A percentile compares a stretch with the other conserved stretches of the same genome.
phyloP scores from a whole-genome alignment of 2,113 vertebrate species.

The Siniperca chuatsi region DNA sequence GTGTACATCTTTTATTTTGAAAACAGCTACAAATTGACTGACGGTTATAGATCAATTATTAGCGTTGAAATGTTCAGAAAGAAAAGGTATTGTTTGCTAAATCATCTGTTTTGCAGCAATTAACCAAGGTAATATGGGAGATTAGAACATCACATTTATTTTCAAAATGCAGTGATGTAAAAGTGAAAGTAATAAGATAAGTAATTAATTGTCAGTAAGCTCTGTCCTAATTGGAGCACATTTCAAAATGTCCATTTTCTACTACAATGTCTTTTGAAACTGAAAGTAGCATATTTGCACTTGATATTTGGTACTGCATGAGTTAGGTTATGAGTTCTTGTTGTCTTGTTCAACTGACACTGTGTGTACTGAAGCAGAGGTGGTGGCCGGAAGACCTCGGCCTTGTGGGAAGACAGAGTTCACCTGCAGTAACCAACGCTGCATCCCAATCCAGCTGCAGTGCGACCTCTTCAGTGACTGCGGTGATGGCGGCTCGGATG shows the following conservation, averaged over 20 bases:
- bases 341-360: background rate
- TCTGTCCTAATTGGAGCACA: background rate
- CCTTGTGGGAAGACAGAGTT: constrained; percentile 97
- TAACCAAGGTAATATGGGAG: background rate
- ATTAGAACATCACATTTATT: background rate
- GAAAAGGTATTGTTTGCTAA: background rate
- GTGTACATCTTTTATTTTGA: background rate
- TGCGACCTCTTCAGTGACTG: constrained; percentile 96
- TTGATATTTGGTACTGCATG: background rate
- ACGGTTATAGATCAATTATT: background rate
- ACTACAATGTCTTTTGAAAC: background rate
- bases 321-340: background rate
- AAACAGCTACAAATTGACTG: background rate
- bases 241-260: background rate
- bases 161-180: background rate
- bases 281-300: background rate
- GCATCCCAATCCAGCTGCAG: constrained; percentile 90
- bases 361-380: constrained; percentile 81
- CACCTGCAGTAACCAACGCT: constrained; percentile 90
- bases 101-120: background rate
- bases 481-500: constrained; percentile 93
- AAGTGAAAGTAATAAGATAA: background rate
- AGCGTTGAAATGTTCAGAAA: background rate
- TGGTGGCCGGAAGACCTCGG: constrained; percentile 84
- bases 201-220: background rate